Evolutionary conservation across 2,113 vertebrate genomes (phyloP), one percentile per base, ranked within the genome.

Genomic region (Lamprologus tigripictilis): DNA sequence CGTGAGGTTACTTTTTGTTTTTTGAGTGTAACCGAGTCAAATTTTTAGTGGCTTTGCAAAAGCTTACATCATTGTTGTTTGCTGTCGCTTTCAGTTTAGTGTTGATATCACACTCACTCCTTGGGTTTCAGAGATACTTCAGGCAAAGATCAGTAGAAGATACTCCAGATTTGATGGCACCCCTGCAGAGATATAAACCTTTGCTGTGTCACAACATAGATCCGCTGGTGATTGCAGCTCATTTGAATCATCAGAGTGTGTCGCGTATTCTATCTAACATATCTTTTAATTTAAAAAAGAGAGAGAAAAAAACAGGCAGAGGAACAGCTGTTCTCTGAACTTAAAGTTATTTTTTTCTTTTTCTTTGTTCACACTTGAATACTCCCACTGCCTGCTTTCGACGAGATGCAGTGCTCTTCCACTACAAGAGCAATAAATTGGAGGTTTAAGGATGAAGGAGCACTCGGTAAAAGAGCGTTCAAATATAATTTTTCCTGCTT

Each of bases 101-200:
- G 17, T 51, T 78, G 45, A 51, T 31, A 78, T 51, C 16, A 51
- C 73, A 31, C 16, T 84, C 10, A 19, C 45, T 87, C 47, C 47
- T 78, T 53, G 11, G 57, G 63, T 85, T 90, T 33, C 73, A 31
- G 17, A 51, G 45, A 33, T 85, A 51, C 26, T 78, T 51, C 2
- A 51, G 45, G 16, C 45, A 78, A 49, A 47, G 86, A 83, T 81
- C 81, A 85, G 80, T 66, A 47, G 78, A 88, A 76, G 14, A 89
- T 81, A 66, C 47, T 63, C 73, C 81, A 90, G 88, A 89, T 89
- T 86, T 90, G 86, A 91, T 91, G 89, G 92, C 93, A 92, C 93
- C 81, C 92, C 91, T 91, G 87, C 91, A 81, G 90, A 87, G 90
- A 86, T 86, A 76, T 35, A 87, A 90, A 91, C 80, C 79, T 88